phyloP scores from a whole-genome alignment of 2,113 vertebrate species.

The Apus apus region DNA sequence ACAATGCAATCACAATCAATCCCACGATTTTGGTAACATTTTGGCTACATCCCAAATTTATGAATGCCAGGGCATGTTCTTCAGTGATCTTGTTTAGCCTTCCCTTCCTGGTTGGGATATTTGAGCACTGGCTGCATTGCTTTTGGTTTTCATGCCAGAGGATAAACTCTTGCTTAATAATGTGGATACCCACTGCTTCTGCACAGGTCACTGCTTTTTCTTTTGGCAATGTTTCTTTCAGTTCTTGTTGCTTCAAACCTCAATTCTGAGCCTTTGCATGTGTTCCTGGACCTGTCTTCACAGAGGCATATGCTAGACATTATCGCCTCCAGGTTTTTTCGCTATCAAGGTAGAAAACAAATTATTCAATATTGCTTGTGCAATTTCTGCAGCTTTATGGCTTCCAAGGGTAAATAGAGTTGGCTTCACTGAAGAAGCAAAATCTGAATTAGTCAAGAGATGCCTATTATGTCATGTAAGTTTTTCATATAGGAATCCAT shows the following conservation, averaged over 20 bases:
- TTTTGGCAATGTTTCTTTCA: slow-evolving; percentile 41
- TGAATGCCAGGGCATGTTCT: neutral
- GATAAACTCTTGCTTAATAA: slow-evolving; percentile 62
- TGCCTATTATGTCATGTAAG: slow-evolving; percentile 11
- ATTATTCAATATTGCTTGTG: slow-evolving; percentile 42
- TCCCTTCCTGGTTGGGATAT: neutral
- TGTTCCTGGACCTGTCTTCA: slow-evolving; percentile 18
- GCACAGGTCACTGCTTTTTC: slow-evolving; percentile 44
- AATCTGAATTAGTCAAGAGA: slow-evolving; percentile 61
- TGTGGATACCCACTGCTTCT: slow-evolving; percentile 49
- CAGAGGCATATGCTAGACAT: neutral
- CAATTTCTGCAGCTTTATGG: slow-evolving; percentile 44
- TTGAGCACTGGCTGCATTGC: neutral
- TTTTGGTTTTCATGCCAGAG: slow-evolving; percentile 60
- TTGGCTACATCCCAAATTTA: slow-evolving; percentile 13
- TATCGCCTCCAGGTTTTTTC: slow-evolving; percentile 18
- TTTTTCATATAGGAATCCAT: slow-evolving; percentile 55
- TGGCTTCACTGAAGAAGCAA: slow-evolving; percentile 57
- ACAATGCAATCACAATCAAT: slow-evolving; percentile 41
- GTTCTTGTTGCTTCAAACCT: slow-evolving; percentile 49
- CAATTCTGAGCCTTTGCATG: neutral
- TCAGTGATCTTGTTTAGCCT: neutral
- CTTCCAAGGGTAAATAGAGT: slow-evolving; percentile 21
- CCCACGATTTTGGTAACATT: slow-evolving; percentile 36
- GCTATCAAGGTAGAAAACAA: slow-evolving; percentile 20